Base-by-base conservation (phyloP, 2,113 vertebrate species). In the human region DNA sequence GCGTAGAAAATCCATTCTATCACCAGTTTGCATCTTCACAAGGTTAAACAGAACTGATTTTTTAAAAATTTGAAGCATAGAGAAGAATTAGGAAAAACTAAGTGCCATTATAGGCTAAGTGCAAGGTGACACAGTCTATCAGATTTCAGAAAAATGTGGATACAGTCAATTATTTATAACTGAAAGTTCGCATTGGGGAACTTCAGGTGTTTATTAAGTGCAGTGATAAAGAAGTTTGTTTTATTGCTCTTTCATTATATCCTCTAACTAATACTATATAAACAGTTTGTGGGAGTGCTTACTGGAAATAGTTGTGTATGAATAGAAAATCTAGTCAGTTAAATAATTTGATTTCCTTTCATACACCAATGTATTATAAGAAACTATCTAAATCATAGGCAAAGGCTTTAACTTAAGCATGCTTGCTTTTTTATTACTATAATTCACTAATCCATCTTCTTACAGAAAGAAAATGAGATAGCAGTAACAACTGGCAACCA, bases 361-460 rank as follows among this genome's bases (percentile, higher is more conserved):
- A 61, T 52, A 89, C 5, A 27, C 23, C 45, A 95, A 5, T 68
- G 2, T 64, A 30, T 64, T 30, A 52, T 85, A 66, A n/a, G 45
- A 89, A 95, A 57, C 25, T 89, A 68, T 55, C 8, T 43, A 95
- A 88, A 91, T 64, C 8, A 61, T 68, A 86, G 80, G 18, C 35
- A 48, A 52, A 13, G 50, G 2, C 73, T 86, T 92, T 72, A 96
- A 90, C n/a, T 43, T 93, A 87, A 5, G n/a, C 30, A 72, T 6
- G 6, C 11, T 92, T 73, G n/a, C 80, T 86, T 87, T 90, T 78
- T 86, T 70, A 70, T 80, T 84, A 88, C 97, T 96, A 64, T 18
- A 90, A n/a, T 96, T 96, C 96, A 32, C 23, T 97, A 91, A 83
- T 35, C 13, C 7, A 68, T 23, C 25, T 10, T 92, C 9, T 96